These are phyloP conservation scores for Spodoptera frugiperda DNA, from an alignment of 1,140 invertebrate genomes.

Conservation along the genomic window DNA sequence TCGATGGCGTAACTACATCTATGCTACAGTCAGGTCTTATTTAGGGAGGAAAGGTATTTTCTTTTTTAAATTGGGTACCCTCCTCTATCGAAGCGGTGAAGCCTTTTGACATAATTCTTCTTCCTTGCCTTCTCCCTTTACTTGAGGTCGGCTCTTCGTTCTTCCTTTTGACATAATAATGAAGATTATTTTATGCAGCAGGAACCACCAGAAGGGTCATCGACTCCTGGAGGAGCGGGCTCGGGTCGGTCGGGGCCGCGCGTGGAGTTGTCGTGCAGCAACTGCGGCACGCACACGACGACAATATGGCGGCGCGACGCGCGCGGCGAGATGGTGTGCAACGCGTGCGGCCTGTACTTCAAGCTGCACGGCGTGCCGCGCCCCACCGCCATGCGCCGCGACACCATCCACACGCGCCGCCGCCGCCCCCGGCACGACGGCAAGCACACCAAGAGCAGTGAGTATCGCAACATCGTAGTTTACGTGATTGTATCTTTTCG, in stretches of 20 bases:
- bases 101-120: too few species aligned
- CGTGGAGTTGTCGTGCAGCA: slow-evolving; percentile 92
- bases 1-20: too few species aligned
- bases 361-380: slow-evolving; percentile 96
- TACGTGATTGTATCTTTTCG: too few species aligned
- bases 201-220: slow-evolving; percentile 54
- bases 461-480: too few species aligned
- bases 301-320: slow-evolving; percentile 97
- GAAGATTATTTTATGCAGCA: slow-evolving; percentile 47
- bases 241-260: slow-evolving; percentile 81
- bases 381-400: slow-evolving; percentile 97
- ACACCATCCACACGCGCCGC: slow-evolving; percentile 98
- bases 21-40: too few species aligned
- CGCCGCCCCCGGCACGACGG: slow-evolving; percentile 92
- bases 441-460: slow-evolving; percentile 82
- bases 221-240: slow-evolving; percentile 26
- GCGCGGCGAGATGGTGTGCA: slow-evolving; percentile 96
- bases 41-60: too few species aligned
- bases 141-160: too few species aligned
- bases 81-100: too few species aligned
- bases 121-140: too few species aligned
- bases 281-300: slow-evolving; percentile 95
- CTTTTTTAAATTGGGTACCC: too few species aligned
- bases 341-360: slow-evolving; percentile 97
- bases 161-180: too few species aligned